Evolutionary conservation across 2,797 vertebrate species (phyloP).

Genomic region (Cryptoblepharus egeriae): DNA sequence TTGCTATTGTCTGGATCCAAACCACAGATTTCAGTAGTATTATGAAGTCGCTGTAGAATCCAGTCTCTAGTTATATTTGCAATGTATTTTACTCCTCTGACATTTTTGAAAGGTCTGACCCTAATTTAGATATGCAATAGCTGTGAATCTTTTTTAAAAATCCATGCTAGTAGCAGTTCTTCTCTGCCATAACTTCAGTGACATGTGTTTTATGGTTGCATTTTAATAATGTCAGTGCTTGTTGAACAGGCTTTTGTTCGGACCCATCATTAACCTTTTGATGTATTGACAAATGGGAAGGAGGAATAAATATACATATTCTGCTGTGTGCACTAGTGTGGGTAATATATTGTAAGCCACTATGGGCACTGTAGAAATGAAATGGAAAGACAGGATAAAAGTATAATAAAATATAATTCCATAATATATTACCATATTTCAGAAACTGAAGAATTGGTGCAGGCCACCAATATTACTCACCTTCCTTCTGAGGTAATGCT

Average conservation of each 20-base stretch:
- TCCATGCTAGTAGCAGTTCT: not conserved
- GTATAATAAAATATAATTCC: slow-evolving; percentile 4
- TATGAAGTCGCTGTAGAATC: not conserved
- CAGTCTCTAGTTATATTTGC: not conserved
- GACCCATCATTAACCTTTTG: no score
- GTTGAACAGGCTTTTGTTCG: no score
- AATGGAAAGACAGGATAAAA: no score
- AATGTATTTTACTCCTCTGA: not conserved
- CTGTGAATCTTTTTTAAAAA: no score
- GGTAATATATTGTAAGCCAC: no score
- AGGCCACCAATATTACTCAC: slow-evolving; percentile 82
- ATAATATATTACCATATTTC: slow-evolving; percentile 62
- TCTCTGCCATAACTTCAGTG: not conserved
- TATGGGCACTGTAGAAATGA: no score
- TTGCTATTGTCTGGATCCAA: not conserved
- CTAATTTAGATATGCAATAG: not conserved
- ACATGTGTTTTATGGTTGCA: not conserved
- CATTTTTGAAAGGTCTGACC: not conserved
- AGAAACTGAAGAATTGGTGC: slow-evolving; percentile 81
- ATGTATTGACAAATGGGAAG: no score
- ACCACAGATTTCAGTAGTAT: not conserved
- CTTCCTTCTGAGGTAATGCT: slow-evolving; percentile 95
- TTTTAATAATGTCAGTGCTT: not conserved
- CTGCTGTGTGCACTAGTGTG: no score
- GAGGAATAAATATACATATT: no score